These are phyloP conservation scores for Malachius bipustulatus DNA, from an alignment of 2,888 invertebrate genomes.

Conservation along the genomic window DNA sequence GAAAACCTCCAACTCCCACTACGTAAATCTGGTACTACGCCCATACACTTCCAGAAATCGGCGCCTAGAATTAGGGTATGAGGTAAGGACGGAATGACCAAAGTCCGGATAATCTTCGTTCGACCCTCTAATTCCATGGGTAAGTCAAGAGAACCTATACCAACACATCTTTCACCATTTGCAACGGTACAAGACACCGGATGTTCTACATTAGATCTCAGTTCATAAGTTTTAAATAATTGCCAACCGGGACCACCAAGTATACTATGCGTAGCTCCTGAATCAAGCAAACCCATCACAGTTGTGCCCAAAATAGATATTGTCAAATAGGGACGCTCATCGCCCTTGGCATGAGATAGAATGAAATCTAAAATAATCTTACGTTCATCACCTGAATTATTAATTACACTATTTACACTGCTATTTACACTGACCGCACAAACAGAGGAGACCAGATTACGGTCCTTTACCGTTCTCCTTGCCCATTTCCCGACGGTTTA, in stretches of 20 bases:
- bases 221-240: slow-evolving; percentile 8
- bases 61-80: slow-evolving; percentile 14
- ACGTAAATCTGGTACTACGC: slow-evolving; percentile 11
- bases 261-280: slow-evolving; percentile 15
- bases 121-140: slow-evolving; percentile 10
- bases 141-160: slow-evolving; percentile 10
- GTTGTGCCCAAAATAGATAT: slow-evolving; percentile 12
- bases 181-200: slow-evolving; percentile 13
- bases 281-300: slow-evolving; percentile 14
- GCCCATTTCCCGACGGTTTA: slow-evolving; percentile 4
- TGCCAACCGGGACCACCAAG: slow-evolving; percentile 11
- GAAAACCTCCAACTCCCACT: slow-evolving; percentile 6
- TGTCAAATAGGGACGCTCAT: slow-evolving; percentile 14
- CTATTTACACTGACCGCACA: too few species aligned
- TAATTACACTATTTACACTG: too few species aligned
- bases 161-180: slow-evolving; percentile 12
- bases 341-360: slow-evolving; percentile 7
- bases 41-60: slow-evolving; percentile 15
- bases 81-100: slow-evolving; percentile 14
- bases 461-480: too few species aligned
- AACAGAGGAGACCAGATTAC: too few species aligned
- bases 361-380: too few species aligned
- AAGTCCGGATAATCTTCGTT: slow-evolving; percentile 10
- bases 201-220: slow-evolving; percentile 4
- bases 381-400: too few species aligned